Evolutionary conservation across 2,888 invertebrate species (phyloP).

Genomic region (Eristalis arbustorum): DNA sequence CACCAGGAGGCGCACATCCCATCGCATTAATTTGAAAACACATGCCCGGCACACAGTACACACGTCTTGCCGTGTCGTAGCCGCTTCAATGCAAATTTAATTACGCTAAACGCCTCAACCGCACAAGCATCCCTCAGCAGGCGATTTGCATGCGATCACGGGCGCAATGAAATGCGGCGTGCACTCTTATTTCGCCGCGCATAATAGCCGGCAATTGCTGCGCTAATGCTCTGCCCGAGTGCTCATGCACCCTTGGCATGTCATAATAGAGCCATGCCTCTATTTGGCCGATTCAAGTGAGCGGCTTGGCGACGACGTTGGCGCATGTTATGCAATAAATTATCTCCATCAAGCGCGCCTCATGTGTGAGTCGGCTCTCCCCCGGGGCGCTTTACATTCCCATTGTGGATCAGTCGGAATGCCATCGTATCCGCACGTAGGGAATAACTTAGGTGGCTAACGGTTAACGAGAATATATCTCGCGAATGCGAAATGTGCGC

Average conservation of each 20-base stretch:
- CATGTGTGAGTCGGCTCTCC: neutral
- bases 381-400: slow-evolving; percentile 14
- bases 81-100: slow-evolving; percentile 59
- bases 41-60: neutral
- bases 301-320: slow-evolving; percentile 11
- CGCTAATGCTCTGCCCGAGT: slow-evolving; percentile 57
- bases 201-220: slow-evolving; percentile 58
- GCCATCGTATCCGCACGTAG: slow-evolving; percentile 26
- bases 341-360: slow-evolving; percentile 1
- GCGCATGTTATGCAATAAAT: slow-evolving; percentile 54
- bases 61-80: neutral
- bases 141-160: slow-evolving; percentile 50
- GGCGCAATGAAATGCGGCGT: slow-evolving; percentile 48
- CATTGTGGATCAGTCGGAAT: slow-evolving; percentile 24
- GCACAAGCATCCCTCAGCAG: neutral
- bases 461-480: slow-evolving; percentile 59
- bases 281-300: slow-evolving; percentile 17
- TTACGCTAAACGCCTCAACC: slow-evolving; percentile 42
- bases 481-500: slow-evolving; percentile 54
- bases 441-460: slow-evolving; percentile 55
- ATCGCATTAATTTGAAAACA: slow-evolving; percentile 51
- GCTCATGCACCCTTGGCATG: slow-evolving; percentile 32
- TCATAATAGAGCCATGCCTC: slow-evolving; percentile 64
- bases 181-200: slow-evolving; percentile 41
- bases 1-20: neutral